Base-by-base conservation (phyloP, 1,140 invertebrate species). In the Drosophila suzukii region DNA sequence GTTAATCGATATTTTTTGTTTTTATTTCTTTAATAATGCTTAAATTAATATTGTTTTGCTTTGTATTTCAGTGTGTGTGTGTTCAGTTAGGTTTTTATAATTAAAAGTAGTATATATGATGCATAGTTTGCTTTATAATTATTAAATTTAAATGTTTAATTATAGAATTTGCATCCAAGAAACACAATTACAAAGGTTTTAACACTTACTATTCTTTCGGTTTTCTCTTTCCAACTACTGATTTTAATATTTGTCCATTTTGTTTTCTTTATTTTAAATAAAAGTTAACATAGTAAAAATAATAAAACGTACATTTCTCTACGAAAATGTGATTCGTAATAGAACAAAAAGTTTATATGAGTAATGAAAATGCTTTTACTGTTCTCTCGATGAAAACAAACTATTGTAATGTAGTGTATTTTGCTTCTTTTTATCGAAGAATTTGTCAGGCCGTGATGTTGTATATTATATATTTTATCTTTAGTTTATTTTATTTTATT, bases 221-320 rank as follows among this genome's bases (percentile, higher is more conserved):
- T 71, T 38, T 51, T 68, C 47, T 61, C 53, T 73, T 53, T 54
- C 63, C 43, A 59, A 66, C 75, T 82, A 76, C 66, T 58, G 78
- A 62, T 56, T 84, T 83, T 81, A 66, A 46, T 50, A 50, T 53
- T 79, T 63, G 39, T 55, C 15, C 34, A 39, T 63, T 65, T 62
- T 54, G 8, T 70, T 71, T 68, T 73, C 36, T 51, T 65, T 62
- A 54, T 57, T 77, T 81, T 86, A 78, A 82, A 81, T 82, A 81
- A 81, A 85, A 78, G 67, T 56, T 71, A 85, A 85, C 83, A 85
- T 65, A 88, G 82, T 85, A 82, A 82, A 85, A 88, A 75, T 83
- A 61, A 83, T 63, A 70, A 70, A 80, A 65, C 74, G 65, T 78
- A 67, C 65, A 85, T 72, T 67, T 36, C 30, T 6, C 20, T 32